A percentile compares a stretch with the other conserved stretches of the same genome.
phyloP scores from a whole-genome alignment of 2,888 invertebrate species.

The Agapetus fuscipes region DNA sequence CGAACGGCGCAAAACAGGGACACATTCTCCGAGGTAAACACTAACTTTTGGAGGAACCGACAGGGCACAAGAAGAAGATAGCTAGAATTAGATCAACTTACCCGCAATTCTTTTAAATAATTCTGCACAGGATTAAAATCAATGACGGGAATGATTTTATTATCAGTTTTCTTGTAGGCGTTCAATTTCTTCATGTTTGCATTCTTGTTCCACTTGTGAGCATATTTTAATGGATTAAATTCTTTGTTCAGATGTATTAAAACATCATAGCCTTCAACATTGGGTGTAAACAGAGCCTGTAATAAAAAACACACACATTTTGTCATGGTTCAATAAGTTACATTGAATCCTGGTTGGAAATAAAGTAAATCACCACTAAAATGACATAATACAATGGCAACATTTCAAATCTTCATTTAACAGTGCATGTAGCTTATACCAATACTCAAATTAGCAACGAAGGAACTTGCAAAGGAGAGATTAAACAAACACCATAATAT shows the following conservation, averaged over 20 bases:
- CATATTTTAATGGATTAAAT: slow-evolving; percentile 36
- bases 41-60: too few species aligned
- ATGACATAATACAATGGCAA: slow-evolving; percentile 23
- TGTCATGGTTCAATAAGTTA: too few species aligned
- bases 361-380: background rate
- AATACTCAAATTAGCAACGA: too few species aligned
- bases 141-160: slow-evolving; percentile 54
- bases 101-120: slow-evolving; percentile 67
- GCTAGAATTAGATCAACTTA: slow-evolving; percentile 39
- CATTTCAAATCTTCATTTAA: slow-evolving; percentile 10
- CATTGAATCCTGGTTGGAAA: slow-evolving; percentile 4
- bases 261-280: slow-evolving; percentile 62
- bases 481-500: too few species aligned
- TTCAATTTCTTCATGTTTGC: slow-evolving; percentile 22
- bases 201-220: slow-evolving; percentile 22
- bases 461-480: too few species aligned
- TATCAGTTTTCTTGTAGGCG: slow-evolving; percentile 21
- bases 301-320: slow-evolving; percentile 11
- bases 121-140: slow-evolving; percentile 65
- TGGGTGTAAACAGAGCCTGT: slow-evolving; percentile 50
- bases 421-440: too few species aligned
- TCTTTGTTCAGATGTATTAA: slow-evolving; percentile 55
- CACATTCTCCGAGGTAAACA: too few species aligned
- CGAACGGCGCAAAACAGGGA: too few species aligned
- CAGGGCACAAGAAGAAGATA: background rate